Percentiles rank a stretch among this genome's conserved stretches.
These are phyloP conservation scores for Acanthis flammea DNA, from an alignment of 2,797 vertebrate species.

Conservation along the genomic window DNA sequence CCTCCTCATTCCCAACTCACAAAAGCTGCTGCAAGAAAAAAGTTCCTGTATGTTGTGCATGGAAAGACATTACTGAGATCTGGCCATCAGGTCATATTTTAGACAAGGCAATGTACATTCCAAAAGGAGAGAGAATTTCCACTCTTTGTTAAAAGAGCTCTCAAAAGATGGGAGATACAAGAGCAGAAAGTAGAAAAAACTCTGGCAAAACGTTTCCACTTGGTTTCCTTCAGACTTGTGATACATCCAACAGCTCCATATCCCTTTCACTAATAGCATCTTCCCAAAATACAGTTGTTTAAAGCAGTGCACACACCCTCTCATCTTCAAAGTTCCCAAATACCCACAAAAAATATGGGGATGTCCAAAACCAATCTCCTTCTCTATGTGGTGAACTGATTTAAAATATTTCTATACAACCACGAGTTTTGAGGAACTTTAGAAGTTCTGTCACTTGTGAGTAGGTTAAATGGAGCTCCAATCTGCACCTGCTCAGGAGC, in stretches of 20 bases:
- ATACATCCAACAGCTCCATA: background rate
- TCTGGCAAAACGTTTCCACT: background rate
- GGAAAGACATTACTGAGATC: background rate
- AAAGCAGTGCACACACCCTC: background rate
- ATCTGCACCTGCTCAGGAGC: background rate
- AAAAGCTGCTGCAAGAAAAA: background rate
- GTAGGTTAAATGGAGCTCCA: background rate
- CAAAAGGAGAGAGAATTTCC: background rate
- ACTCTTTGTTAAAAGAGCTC: background rate
- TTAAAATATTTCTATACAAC: background rate
- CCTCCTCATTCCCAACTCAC: background rate
- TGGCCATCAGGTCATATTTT: background rate
- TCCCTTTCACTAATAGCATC: background rate
- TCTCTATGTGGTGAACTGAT: background rate
- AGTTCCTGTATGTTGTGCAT: rapidly evolving
- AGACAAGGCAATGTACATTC: background rate
- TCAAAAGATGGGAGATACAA: background rate
- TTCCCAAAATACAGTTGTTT: background rate
- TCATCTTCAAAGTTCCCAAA: background rate
- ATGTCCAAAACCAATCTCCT: background rate
- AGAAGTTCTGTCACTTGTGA: background rate
- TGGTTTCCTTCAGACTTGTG: background rate
- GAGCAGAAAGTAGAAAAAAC: background rate
- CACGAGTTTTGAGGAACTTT: background rate
- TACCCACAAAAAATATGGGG: background rate